Evolutionary conservation across 2,797 vertebrate genomes (phyloP).

Genomic region (Oceanodroma leucorhoa): DNA sequence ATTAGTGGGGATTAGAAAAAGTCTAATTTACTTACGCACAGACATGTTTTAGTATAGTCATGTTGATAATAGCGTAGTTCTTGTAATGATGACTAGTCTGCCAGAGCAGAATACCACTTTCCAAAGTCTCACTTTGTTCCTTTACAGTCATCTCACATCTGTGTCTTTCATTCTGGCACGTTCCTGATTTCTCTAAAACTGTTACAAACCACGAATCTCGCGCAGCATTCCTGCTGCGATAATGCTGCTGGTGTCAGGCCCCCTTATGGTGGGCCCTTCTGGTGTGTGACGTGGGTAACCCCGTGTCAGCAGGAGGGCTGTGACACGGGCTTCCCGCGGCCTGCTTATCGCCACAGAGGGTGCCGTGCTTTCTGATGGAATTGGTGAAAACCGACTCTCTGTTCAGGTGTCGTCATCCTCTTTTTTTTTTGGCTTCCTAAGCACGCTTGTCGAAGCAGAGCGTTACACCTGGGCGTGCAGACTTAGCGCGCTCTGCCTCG

Average conservation of each 20-base stretch:
- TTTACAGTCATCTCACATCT: neutral
- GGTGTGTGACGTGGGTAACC: accelerated
- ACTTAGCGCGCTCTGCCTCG: neutral
- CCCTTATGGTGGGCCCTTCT: neutral
- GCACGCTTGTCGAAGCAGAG: neutral
- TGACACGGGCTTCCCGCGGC: neutral
- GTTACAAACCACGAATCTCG: neutral
- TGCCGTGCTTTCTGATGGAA: accelerated
- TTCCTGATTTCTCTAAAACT: neutral
- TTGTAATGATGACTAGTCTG: neutral
- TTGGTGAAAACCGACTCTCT: neutral
- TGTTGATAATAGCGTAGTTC: neutral
- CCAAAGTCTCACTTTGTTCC: neutral
- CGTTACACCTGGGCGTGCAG: neutral
- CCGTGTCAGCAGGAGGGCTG: neutral
- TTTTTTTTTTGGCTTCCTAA: neutral
- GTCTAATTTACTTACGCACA: neutral
- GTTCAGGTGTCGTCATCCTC: neutral
- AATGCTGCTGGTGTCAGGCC: neutral
- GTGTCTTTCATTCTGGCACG: neutral
- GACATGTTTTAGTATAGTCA: neutral
- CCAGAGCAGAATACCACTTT: neutral
- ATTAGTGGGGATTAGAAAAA: neutral
- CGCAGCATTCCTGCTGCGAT: accelerated
- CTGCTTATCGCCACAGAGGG: accelerated